Conservation (phyloP, 30 jellyfish, hydroid and myxozoan species). For the Cassiopea andromeda region DNA sequence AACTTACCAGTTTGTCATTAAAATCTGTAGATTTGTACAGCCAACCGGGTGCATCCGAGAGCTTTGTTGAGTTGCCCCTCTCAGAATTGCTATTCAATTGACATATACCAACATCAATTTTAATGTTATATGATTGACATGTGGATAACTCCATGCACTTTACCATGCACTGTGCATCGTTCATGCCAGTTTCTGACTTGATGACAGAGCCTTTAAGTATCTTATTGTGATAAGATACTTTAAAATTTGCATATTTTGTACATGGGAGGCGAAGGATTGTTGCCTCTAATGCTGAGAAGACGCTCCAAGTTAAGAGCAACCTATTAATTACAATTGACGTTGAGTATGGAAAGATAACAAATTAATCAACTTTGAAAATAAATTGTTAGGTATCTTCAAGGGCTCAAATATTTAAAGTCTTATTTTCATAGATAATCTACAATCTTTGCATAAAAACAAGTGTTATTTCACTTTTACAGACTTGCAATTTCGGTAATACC, state of each 20-base stretch:
- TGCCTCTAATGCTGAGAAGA: background rate
- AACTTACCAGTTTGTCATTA: constrained; percentile 8
- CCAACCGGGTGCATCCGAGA: constrained; percentile 21
- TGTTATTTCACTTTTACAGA: no score
- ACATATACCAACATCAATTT: background rate
- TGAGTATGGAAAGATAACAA: no score
- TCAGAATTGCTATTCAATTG: background rate
- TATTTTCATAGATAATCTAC: no score
- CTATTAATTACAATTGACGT: no score
- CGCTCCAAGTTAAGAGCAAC: background rate
- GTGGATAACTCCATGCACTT: background rate
- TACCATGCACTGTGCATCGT: constrained; percentile 2
- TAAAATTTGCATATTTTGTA: constrained; percentile 5
- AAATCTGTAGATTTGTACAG: constrained; percentile 27
- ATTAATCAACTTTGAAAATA: no score
- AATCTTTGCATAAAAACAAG: no score
- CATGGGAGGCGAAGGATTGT: constrained; percentile 20
- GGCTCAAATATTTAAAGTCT: no score
- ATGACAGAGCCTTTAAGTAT: background rate
- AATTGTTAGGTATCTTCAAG: no score
- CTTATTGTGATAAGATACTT: background rate
- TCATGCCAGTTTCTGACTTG: background rate
- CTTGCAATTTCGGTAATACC: no score
- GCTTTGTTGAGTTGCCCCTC: background rate
- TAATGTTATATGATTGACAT: constrained; percentile 17